phyloP scores from a whole-genome alignment of 2,113 vertebrate genomes.

The Solea senegalensis region DNA sequence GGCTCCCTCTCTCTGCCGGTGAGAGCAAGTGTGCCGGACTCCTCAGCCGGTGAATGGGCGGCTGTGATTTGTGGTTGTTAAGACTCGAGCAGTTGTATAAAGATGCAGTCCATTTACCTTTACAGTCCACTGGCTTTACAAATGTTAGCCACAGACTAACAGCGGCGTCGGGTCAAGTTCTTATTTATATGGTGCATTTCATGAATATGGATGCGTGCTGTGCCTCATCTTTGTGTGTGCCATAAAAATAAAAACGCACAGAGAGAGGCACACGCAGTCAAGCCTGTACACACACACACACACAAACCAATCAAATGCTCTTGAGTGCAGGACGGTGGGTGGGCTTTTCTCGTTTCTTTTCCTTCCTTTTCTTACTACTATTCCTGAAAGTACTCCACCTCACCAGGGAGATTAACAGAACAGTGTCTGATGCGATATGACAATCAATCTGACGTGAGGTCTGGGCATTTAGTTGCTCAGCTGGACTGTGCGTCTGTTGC shows the following conservation, averaged over 20 bases:
- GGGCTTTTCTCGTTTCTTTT: no score
- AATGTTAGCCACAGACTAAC: constrained; percentile 13
- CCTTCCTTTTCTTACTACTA: neutral
- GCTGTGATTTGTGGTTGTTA: neutral
- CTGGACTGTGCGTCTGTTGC: constrained; percentile 19
- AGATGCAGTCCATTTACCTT: neutral
- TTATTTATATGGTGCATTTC: constrained; percentile 32
- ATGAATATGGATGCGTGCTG: constrained; percentile 43
- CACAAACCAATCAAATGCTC: constrained; percentile 9
- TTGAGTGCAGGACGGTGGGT: neutral
- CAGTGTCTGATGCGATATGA: neutral
- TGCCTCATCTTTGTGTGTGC: constrained; percentile 26
- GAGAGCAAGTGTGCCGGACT: neutral
- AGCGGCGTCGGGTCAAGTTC: constrained; percentile 40
- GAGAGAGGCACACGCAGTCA: constrained; percentile 1
- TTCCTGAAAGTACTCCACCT: constrained; percentile 12
- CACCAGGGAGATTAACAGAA: neutral
- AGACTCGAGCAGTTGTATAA: neutral
- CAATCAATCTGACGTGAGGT: neutral
- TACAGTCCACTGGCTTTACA: constrained; percentile 35
- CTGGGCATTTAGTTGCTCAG: constrained; percentile 14
- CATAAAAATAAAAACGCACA: constrained; percentile 26
- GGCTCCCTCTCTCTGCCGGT: neutral
- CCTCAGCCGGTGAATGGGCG: neutral
- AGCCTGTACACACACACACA: constrained; percentile 23